phyloP scores from a whole-genome alignment of 2,113 vertebrate species.

The Oplegnathus fasciatus region DNA sequence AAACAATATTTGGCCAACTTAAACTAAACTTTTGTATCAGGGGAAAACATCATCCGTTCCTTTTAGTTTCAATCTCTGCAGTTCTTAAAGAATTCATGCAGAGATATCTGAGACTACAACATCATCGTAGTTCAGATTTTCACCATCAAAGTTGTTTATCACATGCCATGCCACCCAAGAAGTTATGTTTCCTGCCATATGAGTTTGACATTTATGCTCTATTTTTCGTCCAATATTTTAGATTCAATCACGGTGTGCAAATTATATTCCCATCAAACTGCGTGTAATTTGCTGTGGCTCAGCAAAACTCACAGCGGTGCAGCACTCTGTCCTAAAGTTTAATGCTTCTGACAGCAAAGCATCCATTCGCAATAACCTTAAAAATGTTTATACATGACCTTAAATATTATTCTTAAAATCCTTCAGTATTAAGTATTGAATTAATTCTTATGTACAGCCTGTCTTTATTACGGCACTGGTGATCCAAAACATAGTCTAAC shows the following conservation, averaged over 20 bases:
- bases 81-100: conserved; percentile 17
- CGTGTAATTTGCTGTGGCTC: conserved; percentile 63
- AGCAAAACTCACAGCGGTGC: conserved; percentile 14
- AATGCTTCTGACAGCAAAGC: conserved; percentile 67
- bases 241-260: conserved; percentile 69
- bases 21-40: conserved; percentile 45
- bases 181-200: conserved; percentile 58
- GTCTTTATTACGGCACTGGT: neutral
- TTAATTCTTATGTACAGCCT: conserved; percentile 17
- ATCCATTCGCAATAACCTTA: conserved; percentile 56
- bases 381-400: conserved; percentile 58
- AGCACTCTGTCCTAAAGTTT: conserved; percentile 53
- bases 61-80: conserved; percentile 19
- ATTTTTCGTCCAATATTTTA: conserved; percentile 70
- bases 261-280: conserved; percentile 68
- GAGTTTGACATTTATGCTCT: conserved; percentile 68
- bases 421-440: conserved; percentile 16
- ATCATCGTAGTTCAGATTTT: conserved; percentile 55
- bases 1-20: conserved; percentile 61
- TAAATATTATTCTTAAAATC: conserved; percentile 65
- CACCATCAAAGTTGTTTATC: conserved; percentile 72
- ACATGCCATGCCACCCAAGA: conserved; percentile 71
- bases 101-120: conserved; percentile 67
- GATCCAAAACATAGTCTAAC: neutral
- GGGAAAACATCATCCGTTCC: conserved; percentile 10